Base-by-base conservation (phyloP, 2,797 vertebrate genomes). In the Microchirus variegatus region DNA sequence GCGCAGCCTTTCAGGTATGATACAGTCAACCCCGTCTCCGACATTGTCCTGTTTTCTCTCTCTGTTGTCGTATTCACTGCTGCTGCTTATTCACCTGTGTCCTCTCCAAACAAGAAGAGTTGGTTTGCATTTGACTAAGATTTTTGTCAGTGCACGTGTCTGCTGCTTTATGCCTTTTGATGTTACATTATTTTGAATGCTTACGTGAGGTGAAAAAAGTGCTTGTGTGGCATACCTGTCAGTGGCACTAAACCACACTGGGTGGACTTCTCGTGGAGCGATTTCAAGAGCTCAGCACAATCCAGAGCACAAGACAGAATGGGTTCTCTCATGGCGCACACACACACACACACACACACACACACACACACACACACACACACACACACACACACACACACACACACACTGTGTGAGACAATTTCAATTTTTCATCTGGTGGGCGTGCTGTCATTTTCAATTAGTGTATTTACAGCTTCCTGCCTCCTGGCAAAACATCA, bases 1-100 rank as follows among this genome's bases (percentile, higher is more conserved):
- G 67, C 94, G 94, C 84, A 98, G 97, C 87, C 95, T 99, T 80
- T 95, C 97, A 95, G 97, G 97, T 99, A 93, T 68, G 10, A 75
- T 77, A 35, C 69, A 57, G 19, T 81, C 76, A 65, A 71, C 55
- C 14, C 42, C 51, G 59, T 54, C 53, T 56, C 40, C 18, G 47
- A n/a, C 57, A 26, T 53, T 16, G 62, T 58, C 70, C 61, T 45
- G 42, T 56, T 64, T 67, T 58, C 54, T 38, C 54, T 38, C 12
- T 68, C 54, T 50, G 18, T 51, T 54, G 43, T 63, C 60, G 76
- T 58, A 74, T 66, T 77, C 77, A 58, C 50, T 16, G 1, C 45
- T 61, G 41, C n/a, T 10, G 9, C 9, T 41, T 22, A 26, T 60
- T 74, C 53, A 78, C 54, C 49, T 44, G 41, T 22, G 49, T 73